Evolutionary conservation across 2,113 vertebrate genomes (phyloP), one percentile per base, ranked within the genome.

Genomic region (Spilogale gracilis): DNA sequence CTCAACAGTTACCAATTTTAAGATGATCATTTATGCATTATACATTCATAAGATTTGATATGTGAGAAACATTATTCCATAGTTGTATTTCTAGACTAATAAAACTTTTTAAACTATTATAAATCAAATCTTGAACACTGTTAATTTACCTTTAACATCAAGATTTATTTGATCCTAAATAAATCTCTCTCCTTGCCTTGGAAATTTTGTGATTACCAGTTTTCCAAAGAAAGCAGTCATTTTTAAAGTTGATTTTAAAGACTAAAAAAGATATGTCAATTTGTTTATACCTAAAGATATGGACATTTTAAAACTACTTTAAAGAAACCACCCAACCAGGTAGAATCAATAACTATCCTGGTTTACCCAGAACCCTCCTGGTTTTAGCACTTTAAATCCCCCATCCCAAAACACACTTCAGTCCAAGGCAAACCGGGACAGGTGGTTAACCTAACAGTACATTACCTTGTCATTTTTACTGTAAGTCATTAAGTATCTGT

Each of bases 191-290:
- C 6, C 63, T 67, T 67, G 32, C 63, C 63, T 67, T 67, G 30
- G 63, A 67, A 67, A 67, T 14, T 67, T 32, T 67, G 30, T 67
- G 63, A 67, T 50, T 65, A 27, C 38, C 95, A 95, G 13, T 93
- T 63, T 73, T 69, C 50, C 69, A 86, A 80, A 56, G 11, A 32
- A 63, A 67, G 11, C 12, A 30, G 7, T 63, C 76, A 79, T 83
- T 9, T 78, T 78, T 91, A 88, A 95, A 74, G 17, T n/a, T 69
- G 60, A 96, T 38, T 92, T 82, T 84, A 79, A 94, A 86, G 21
- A 82, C 7, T 30, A 61, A 60, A 76, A 45, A 1, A 54, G 14
- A 93, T 94, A 92, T 71, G 58, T 54, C 32, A 80, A 25, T 90
- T n/a, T 74, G 6, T n/a, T 61, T 56, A 73, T 48, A 20, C 16